Evolutionary conservation across 1,140 invertebrate species (phyloP), one percentile per base, ranked within the genome.

Genomic region (Metaphire vulgaris): DNA sequence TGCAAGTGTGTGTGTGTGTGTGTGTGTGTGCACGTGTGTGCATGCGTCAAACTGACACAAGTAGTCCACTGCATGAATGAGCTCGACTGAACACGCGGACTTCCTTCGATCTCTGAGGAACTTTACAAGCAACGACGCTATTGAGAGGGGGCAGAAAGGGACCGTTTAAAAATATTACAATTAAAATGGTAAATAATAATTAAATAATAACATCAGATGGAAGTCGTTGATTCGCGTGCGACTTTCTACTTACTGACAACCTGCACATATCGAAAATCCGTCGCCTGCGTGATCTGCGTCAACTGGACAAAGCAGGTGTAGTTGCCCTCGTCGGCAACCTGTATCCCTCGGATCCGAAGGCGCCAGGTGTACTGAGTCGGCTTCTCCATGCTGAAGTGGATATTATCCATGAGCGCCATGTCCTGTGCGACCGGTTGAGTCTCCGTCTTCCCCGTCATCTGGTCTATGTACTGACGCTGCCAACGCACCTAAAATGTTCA

Each of bases 231-330:
- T n/a, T n/a, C n/a, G n/a, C n/a, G n/a, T n/a, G n/a, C 41, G 6
- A 56, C 41, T 56, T 21, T 6, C 41, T 12, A 72, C 71, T 34
- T n/a, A 72, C 71, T 33, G 31, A 72, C 34, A 1, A 72, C 71
- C 41, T 34, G 14, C 14, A 72, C 71, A 34, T 33, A n/a, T 33
- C 71, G 31, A 33, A 33, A 72, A 29, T 72, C 71, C 21, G 31
- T 32, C 1, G 71, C 15, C 34, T 33, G 31, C 26, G 26, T 72
- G 15, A 72, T 72, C 33, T 72, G 71, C 21, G 71, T 74, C 41
- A 74, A 14, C 34, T 76, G 74, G 30, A 76, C 74, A 33, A 70
- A 71, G 68, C 74, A 76, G 32, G 65, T 71, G 68, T 76, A 76
- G 26, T 71, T 76, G 15, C 74, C 74, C 12, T 76, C 33, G 66